Evolutionary conservation across 2,888 invertebrate species (phyloP), one percentile per base, ranked within the genome.

Genomic region (Epicampocera succincta): DNA sequence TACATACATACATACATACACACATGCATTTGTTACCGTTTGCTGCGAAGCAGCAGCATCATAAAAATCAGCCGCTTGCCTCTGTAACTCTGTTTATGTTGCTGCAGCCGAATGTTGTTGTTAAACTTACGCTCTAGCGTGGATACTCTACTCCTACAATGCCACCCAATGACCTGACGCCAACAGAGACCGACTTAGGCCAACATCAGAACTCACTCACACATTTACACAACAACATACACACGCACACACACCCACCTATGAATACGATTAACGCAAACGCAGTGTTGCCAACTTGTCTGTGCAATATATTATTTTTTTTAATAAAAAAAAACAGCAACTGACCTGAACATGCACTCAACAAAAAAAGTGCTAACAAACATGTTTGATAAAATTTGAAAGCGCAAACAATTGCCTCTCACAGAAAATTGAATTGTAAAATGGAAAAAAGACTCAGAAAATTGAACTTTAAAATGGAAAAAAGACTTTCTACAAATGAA

Each of bases 111-210:
- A 46, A n/a, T 12, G 5, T n/a, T 15, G 42, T 15, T 15, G 44
- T 44, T 44, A 76, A 68, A 68, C 29, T 74, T 38, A 46, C 40
- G 48, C 11, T 38, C 33, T 33, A 52, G 12, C n/a, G 48, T 33
- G 21, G 15, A 21, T 48, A n/a, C 11, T 19, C 48, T 42, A 58
- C 81, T 46, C 81, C 77, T 63, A 58, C 74, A 71, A 78, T 65
- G 61, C 83, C 84, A 84, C 84, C 84, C 84, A 75, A 60, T 84
- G 83, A 83, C 84, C 84, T 81, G 84, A 79, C 80, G 83, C 66
- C 58, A 72, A 63, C 83, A 72, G 78, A 73, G 69, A 60, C 73
- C 72, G 74, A 74, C 69, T 71, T 78, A 72, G 66, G 38, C 33
- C 52, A 33, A 66, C 50, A 74, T 58, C 25, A 63, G 65, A 21